Percentiles rank a stretch among this genome's conserved stretches.
These are phyloP conservation scores for Rhagonycha lutea DNA, from an alignment of 2,888 invertebrate genomes.

Conservation along the genomic window DNA sequence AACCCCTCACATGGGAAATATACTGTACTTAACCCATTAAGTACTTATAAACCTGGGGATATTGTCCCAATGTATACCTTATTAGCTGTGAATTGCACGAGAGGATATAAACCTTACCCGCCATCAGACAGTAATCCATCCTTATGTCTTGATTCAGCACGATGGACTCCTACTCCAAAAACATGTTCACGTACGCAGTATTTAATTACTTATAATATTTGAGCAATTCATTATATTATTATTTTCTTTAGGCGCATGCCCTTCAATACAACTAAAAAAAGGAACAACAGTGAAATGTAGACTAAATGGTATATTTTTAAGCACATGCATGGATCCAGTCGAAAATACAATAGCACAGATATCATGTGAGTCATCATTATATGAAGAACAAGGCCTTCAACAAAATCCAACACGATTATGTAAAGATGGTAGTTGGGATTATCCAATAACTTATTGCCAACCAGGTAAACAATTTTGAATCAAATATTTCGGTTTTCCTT, in stretches of 20 bases:
- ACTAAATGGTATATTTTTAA: neutral
- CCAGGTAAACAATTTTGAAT: conserved; percentile 10
- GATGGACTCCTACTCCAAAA: neutral
- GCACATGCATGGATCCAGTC: conserved; percentile 26
- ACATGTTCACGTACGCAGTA: conserved; percentile 7
- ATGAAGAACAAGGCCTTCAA: conserved; percentile 33
- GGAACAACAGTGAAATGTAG: conserved; percentile 10
- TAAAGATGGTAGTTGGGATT: conserved; percentile 20
- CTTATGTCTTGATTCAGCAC: conserved; percentile 1
- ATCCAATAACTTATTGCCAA: conserved; percentile 2
- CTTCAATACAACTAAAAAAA: neutral
- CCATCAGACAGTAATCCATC: neutral
- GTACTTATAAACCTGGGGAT: conserved; percentile 26
- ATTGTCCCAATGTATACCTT: conserved; percentile 26
- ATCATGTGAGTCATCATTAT: conserved; percentile 38
- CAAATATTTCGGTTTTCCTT: neutral
- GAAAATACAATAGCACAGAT: conserved; percentile 36
- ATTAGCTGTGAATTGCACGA: conserved; percentile 33
- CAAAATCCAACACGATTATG: conserved; percentile 8
- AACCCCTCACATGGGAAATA: conserved; percentile 40
- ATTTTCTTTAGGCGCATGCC: neutral
- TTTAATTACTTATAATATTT: neutral
- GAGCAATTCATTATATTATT: neutral
- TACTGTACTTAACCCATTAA: conserved; percentile 5
- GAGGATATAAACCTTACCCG: neutral